These are phyloP conservation scores for Brachionus calyciflorus DNA, from an alignment of 1,140 invertebrate species.

Conservation along the genomic window DNA sequence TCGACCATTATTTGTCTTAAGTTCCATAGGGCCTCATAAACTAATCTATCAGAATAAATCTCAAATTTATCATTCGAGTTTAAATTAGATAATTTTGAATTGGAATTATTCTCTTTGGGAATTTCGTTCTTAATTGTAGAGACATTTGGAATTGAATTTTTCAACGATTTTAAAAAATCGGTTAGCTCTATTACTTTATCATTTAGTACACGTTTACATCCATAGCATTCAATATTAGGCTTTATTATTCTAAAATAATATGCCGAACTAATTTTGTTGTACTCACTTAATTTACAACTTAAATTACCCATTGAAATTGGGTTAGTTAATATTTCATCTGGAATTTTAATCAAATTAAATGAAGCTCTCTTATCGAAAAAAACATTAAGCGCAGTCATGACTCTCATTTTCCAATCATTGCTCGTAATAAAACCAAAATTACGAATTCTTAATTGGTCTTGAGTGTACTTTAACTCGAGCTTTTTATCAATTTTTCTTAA, in stretches of 20 bases:
- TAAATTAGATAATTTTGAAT: too few species aligned
- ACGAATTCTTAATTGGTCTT: background rate
- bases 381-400: background rate
- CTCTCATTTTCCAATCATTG: background rate
- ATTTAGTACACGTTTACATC: background rate
- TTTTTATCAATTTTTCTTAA: background rate
- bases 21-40: background rate
- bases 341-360: background rate
- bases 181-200: background rate
- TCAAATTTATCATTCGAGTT: background rate
- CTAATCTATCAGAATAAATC: background rate
- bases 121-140: too few species aligned
- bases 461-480: background rate
- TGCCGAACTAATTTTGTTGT: background rate
- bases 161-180: background rate
- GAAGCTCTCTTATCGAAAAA: background rate
- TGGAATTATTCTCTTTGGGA: too few species aligned
- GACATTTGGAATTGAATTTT: too few species aligned
- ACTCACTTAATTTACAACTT: background rate
- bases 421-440: background rate
- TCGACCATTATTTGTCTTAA: background rate
- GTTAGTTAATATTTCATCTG: background rate
- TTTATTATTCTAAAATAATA: background rate
- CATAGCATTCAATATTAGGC: background rate
- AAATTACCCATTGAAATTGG: background rate